These are phyloP conservation scores for Sinelater perroti DNA, from an alignment of 2,888 invertebrate species.

Conservation along the genomic window DNA sequence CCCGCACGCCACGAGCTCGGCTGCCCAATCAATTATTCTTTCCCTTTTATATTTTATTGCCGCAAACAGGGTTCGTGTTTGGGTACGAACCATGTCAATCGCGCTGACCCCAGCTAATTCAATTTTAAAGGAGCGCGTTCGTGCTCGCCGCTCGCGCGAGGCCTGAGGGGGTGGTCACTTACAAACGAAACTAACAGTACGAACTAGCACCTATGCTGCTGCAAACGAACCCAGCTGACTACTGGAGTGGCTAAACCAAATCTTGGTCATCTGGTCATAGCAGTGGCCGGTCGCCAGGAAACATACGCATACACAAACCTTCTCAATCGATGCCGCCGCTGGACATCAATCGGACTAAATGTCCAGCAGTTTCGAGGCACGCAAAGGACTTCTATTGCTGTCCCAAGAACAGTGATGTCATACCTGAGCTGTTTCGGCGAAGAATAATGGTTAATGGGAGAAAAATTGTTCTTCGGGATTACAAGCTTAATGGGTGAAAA, in stretches of 20 bases:
- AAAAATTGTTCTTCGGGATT: not conserved
- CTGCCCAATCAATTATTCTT: slow-evolving; percentile 43
- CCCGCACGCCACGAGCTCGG: slow-evolving; percentile 25
- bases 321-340: slow-evolving; percentile 46
- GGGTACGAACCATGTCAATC: slow-evolving; percentile 31
- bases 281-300: slow-evolving; percentile 53
- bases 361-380: slow-evolving; percentile 20
- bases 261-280: slow-evolving; percentile 53
- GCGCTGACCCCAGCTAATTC: slow-evolving; percentile 42
- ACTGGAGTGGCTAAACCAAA: slow-evolving; percentile 32
- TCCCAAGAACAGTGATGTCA: slow-evolving; percentile 17
- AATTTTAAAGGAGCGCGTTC: slow-evolving; percentile 24
- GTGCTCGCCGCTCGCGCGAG: slow-evolving; percentile 12
- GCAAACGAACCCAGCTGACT: slow-evolving; percentile 27
- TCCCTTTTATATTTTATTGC: slow-evolving; percentile 43
- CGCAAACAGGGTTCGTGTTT: slow-evolving; percentile 42
- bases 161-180: slow-evolving; percentile 15
- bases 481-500: no score
- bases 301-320: slow-evolving; percentile 51
- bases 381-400: slow-evolving; percentile 13
- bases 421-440: not conserved
- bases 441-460: not conserved
- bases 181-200: slow-evolving; percentile 19
- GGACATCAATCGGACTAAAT: slow-evolving; percentile 31
- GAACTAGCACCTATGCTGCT: slow-evolving; percentile 14